phyloP scores from a whole-genome alignment of 2,113 vertebrate species.

The Cryptotis parvus region DNA sequence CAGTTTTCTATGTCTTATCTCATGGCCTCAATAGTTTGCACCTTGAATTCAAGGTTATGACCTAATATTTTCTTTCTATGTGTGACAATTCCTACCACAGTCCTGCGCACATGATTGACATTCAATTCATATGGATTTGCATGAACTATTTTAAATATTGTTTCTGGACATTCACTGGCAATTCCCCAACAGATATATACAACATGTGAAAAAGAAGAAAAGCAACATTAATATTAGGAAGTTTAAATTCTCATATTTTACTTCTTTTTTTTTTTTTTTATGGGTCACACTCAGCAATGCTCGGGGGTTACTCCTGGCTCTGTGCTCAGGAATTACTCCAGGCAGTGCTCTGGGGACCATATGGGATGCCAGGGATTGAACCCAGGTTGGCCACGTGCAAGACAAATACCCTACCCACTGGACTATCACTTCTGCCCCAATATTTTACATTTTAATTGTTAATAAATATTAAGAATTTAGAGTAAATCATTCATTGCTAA shows the following conservation, averaged over 20 bases:
- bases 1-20: neutral
- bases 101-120: neutral
- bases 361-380: no score
- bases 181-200: neutral
- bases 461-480: constrained; percentile 27
- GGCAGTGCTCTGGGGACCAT: no score
- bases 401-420: no score
- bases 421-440: no score
- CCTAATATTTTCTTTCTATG: neutral
- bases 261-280: no score
- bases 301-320: no score
- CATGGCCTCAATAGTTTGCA: neutral
- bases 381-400: no score
- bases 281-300: no score
- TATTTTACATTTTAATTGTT: no score
- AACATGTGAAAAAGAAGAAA: neutral
- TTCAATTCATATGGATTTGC: neutral
- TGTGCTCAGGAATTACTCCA: no score
- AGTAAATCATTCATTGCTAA: neutral
- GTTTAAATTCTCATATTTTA: no score
- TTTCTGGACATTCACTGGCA: neutral
- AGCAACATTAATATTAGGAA: neutral
- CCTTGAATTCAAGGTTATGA: neutral
- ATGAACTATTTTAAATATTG: neutral
- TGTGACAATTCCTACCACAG: neutral